Conservation (phyloP, 1,140 invertebrate genomes). For the Drosophila kikkawai region DNA sequence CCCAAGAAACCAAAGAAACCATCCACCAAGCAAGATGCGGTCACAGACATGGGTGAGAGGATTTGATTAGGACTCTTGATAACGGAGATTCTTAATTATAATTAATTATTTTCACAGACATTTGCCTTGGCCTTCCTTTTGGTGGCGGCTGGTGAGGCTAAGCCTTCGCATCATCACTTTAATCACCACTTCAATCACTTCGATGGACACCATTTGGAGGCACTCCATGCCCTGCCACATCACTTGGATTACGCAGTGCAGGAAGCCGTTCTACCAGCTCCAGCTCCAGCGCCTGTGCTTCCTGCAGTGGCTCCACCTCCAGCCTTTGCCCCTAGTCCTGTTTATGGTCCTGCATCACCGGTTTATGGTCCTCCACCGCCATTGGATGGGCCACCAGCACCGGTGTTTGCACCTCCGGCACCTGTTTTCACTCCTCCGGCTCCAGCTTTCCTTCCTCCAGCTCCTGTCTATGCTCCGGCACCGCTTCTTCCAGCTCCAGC, state of each 20-base stretch:
- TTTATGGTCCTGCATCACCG: constrained; percentile 22
- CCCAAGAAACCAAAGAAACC: constrained; percentile 16
- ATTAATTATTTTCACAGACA: constrained; percentile 19
- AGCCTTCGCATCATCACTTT: constrained; percentile 66
- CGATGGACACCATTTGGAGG: constrained; percentile 32
- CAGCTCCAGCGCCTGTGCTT: constrained; percentile 35
- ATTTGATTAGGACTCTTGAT: background rate
- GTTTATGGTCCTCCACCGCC: constrained; percentile 21
- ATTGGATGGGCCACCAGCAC: constrained; percentile 2
- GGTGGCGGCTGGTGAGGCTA: constrained; percentile 43
- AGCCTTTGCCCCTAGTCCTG: constrained; percentile 22
- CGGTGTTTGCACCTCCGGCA: constrained; percentile 25
- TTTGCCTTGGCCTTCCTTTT: constrained; percentile 42
- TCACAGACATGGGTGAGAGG: constrained; percentile 68
- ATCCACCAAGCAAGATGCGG: constrained; percentile 62
- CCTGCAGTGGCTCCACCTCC: constrained; percentile 46
- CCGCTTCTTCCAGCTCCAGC: constrained; percentile 11
- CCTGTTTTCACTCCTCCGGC: constrained; percentile 34
- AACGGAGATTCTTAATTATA: no score
- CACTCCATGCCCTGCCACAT: constrained; percentile 29
- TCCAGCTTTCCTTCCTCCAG: constrained; percentile 27
- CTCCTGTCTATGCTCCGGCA: constrained; percentile 47
- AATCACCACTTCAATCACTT: constrained; percentile 56
- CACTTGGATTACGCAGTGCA: constrained; percentile 59
- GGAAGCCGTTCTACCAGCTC: constrained; percentile 19